A percentile compares a stretch with the other conserved stretches of the same genome.
Conservation (phyloP, 2,888 invertebrate species). For the Napeogenes sylphis region DNA sequence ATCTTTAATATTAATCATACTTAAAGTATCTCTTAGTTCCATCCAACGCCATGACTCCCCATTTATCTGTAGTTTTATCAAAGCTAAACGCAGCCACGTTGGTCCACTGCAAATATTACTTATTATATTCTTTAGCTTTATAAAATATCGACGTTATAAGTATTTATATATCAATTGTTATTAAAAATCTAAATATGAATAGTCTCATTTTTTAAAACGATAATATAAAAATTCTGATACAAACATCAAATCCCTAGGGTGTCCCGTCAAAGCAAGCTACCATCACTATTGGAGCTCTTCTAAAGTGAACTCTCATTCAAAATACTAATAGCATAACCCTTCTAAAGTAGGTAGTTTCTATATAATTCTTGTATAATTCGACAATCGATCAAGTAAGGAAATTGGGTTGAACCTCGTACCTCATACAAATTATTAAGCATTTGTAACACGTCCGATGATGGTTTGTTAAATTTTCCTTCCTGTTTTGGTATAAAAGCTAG, state of each 20-base stretch:
- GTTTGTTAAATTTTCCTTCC: constrained; percentile 45
- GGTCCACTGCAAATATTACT: constrained; percentile 71
- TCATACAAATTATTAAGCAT: constrained; percentile 62
- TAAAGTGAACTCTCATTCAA: no score
- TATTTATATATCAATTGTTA: no score
- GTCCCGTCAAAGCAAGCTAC: no score
- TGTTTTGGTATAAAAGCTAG: constrained; percentile 81
- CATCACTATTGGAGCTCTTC: no score
- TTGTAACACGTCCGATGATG: constrained; percentile 48
- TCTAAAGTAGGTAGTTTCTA: no score
- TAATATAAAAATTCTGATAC: no score
- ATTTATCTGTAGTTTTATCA: constrained; percentile 58
- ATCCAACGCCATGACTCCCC: constrained; percentile 80
- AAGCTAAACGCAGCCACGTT: constrained; percentile 82
- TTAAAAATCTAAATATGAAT: not conserved
- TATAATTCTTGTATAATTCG: no score
- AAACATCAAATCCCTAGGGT: no score
- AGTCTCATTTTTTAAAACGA: not conserved
- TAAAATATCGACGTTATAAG: no score
- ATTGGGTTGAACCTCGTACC: constrained; percentile 36
- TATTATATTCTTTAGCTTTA: not conserved
- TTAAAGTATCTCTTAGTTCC: constrained; percentile 73
- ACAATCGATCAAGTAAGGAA: no score
- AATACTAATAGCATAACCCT: no score
- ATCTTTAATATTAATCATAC: constrained; percentile 37